These are phyloP conservation scores for Carettochelys insculpta DNA, from an alignment of 2,113 vertebrate species.

Conservation along the genomic window DNA sequence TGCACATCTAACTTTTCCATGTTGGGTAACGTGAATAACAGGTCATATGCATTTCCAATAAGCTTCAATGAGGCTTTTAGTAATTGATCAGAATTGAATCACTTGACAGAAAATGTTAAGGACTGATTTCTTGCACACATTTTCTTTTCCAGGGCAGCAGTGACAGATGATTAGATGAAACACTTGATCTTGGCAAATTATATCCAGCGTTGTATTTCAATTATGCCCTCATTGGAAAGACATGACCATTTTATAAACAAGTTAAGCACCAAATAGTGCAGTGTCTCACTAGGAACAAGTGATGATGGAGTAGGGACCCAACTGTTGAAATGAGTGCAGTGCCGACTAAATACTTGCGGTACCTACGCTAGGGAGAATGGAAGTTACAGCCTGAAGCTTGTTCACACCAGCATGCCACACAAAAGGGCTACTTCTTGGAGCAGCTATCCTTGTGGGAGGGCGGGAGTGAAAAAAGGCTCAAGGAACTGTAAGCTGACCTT, in stretches of 20 bases:
- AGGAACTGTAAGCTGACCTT: background rate
- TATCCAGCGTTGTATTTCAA: background rate
- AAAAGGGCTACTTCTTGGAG: background rate
- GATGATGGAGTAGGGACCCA: background rate
- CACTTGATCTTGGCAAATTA: background rate
- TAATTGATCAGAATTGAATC: background rate
- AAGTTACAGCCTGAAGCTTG: background rate
- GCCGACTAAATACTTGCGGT: background rate
- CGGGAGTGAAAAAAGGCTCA: background rate
- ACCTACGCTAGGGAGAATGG: background rate
- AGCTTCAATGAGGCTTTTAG: background rate
- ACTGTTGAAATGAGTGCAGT: background rate
- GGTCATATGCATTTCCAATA: background rate
- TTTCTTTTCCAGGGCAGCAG: background rate
- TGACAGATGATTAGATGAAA: background rate
- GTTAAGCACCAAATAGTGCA: background rate
- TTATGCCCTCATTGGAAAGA: background rate
- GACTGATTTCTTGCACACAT: background rate
- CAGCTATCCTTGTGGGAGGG: background rate
- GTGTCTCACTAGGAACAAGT: background rate
- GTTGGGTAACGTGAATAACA: background rate
- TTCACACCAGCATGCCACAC: accelerated
- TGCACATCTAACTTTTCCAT: background rate
- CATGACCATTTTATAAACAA: background rate
- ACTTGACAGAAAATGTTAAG: background rate